phyloP scores from a whole-genome alignment of 2,797 vertebrate species.

The Falco peregrinus region DNA sequence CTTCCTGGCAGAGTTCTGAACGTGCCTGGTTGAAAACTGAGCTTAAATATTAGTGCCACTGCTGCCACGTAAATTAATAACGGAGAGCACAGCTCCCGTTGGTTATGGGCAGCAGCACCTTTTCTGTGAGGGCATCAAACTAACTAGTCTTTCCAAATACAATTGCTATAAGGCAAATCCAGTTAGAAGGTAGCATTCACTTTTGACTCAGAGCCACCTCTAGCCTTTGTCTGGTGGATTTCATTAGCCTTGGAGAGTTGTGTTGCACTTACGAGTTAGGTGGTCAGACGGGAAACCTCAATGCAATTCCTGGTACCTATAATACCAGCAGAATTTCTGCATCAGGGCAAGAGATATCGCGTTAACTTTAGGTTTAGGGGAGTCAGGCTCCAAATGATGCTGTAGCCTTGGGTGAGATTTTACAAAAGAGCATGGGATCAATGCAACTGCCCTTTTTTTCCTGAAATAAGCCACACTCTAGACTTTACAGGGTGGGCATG shows the following conservation, averaged over 20 bases:
- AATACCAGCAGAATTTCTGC: background rate
- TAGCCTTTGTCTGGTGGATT: background rate
- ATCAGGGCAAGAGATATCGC: background rate
- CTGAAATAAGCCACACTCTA: background rate
- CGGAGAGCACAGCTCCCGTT: slow-evolving; percentile 34
- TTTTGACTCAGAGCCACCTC: slow-evolving; percentile 2
- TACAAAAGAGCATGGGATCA: background rate
- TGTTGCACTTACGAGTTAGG: background rate
- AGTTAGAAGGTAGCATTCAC: background rate
- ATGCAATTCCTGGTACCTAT: background rate
- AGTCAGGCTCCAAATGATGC: background rate
- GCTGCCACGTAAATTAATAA: slow-evolving; percentile 34
- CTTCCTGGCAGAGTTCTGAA: slow-evolving; percentile 26
- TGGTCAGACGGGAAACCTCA: background rate
- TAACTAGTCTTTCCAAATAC: background rate
- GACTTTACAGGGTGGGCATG: background rate
- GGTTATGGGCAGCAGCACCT: background rate
- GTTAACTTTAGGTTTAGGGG: background rate
- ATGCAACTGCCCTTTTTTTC: background rate
- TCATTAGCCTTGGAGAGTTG: background rate
- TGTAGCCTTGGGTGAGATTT: background rate
- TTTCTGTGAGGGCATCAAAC: background rate
- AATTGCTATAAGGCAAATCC: background rate
- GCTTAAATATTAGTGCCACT: slow-evolving; percentile 18
- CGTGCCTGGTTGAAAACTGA: slow-evolving; percentile 45